Conservation (phyloP, 2,888 invertebrate genomes). For the Dascillus cervinus region DNA sequence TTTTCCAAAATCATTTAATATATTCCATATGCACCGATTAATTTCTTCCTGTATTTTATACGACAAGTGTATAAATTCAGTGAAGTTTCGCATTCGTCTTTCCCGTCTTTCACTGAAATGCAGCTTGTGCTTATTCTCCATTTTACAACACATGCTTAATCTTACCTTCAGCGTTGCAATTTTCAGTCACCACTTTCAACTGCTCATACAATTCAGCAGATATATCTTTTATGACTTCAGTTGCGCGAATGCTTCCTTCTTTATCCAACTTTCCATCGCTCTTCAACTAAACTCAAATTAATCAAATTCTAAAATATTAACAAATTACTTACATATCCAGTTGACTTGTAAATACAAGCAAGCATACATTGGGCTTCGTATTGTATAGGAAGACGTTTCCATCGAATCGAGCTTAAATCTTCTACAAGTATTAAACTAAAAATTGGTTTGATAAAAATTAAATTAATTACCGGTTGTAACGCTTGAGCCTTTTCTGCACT, state of each 20-base stretch:
- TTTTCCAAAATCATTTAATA: too few relatives aligned
- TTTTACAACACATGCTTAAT: background rate
- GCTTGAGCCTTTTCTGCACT: too few relatives aligned
- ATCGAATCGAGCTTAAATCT: too few relatives aligned
- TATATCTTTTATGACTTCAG: slow-evolving; percentile 35
- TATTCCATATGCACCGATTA: too few relatives aligned
- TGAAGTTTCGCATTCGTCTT: background rate
- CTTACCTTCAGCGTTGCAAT: background rate
- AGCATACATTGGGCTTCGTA: too few relatives aligned
- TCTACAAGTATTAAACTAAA: too few relatives aligned
- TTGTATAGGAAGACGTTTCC: too few relatives aligned
- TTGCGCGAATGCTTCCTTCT: slow-evolving; percentile 32
- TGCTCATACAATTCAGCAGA: slow-evolving; percentile 27
- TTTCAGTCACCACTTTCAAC: background rate
- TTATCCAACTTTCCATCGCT: slow-evolving; percentile 12
- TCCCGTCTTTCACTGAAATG: background rate
- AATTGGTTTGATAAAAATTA: too few relatives aligned
- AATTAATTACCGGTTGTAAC: too few relatives aligned
- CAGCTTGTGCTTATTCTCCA: background rate
- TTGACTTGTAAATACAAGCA: too few relatives aligned
- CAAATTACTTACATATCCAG: too few relatives aligned
- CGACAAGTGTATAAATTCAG: background rate
- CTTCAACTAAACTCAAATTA: background rate
- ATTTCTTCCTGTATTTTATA: background rate
- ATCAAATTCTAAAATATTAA: too few relatives aligned